Percentiles rank a stretch among this genome's conserved stretches.
These are phyloP conservation scores for Caiman crocodilus DNA, from an alignment of 2,797 vertebrate species.

Conservation along the genomic window DNA sequence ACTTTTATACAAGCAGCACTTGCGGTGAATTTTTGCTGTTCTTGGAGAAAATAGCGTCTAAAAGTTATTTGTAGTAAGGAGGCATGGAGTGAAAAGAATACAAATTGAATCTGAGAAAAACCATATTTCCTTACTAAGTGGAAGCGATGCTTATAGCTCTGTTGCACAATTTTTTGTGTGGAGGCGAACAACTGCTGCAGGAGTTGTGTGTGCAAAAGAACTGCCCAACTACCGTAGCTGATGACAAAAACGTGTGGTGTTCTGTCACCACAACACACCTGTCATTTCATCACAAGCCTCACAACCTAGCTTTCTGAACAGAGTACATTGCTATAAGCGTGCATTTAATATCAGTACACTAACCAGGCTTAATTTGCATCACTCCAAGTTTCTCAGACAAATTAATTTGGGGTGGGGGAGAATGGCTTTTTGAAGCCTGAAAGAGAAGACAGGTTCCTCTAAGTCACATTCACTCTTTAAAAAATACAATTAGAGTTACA, in stretches of 20 bases:
- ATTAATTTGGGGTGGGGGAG: slow-evolving; percentile 41
- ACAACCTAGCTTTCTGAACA: slow-evolving; percentile 69
- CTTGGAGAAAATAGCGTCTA: slow-evolving; percentile 68
- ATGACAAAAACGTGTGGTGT: slow-evolving; percentile 44
- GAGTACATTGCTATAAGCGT: slow-evolving; percentile 65
- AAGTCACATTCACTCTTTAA: slow-evolving; percentile 45
- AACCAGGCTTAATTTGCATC: slow-evolving; percentile 59
- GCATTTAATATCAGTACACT: slow-evolving; percentile 56
- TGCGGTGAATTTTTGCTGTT: slow-evolving; percentile 59
- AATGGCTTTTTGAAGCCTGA: slow-evolving; percentile 25
- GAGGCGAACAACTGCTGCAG: not conserved
- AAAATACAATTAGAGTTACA: slow-evolving; percentile 29
- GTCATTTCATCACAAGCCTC: slow-evolving; percentile 57
- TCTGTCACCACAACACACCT: slow-evolving; percentile 70
- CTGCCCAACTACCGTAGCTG: not conserved
- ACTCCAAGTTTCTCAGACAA: slow-evolving; percentile 53
- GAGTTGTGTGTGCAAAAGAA: not conserved
- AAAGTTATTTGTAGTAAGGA: slow-evolving; percentile 61
- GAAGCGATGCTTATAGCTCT: not conserved
- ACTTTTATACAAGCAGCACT: slow-evolving; percentile 58
- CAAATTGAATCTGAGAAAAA: slow-evolving; percentile 37
- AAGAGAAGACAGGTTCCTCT: slow-evolving; percentile 43
- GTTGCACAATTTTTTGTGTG: not conserved
- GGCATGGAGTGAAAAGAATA: slow-evolving; percentile 66
- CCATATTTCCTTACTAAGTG: not conserved